Evolutionary conservation across 1,140 invertebrate species (phyloP), one percentile per base, ranked within the genome.

Genomic region (Drosophila prosaltans): DNA sequence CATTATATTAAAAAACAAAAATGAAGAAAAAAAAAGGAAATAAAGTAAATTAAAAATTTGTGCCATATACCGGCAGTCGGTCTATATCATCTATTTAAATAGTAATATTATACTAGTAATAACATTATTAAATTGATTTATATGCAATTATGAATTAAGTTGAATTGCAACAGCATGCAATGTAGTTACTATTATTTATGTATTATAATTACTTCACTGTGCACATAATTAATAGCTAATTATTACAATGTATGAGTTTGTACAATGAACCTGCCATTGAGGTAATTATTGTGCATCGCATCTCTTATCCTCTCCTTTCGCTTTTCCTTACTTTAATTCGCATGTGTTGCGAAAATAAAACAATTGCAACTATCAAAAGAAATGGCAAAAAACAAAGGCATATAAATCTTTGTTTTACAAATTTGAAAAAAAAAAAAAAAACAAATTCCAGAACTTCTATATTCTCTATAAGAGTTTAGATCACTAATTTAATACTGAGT

Each of bases 71-170:
- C 28, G 32, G 32, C 32, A 36, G 6, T 36, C 32, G 32, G 32
- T 6, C 32, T 36, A 36, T 36, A 36, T 36, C 32, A 36, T 36
- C 32, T 36, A 36, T 36, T 36, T 36, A 30, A 30, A 30, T 30
- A 30, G 28, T 30, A 2, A 30, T 4, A 7, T 36, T 36, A 36
- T 36, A 36, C 32, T 36, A 65, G 40, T 78, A 72, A 83, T 80
- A 89, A 83, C 89, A 80, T 78, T 63, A 83, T 88, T 75, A 75
- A 89, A 88, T 72, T 78, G 83, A 88, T 83, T 80, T 83, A 80
- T 69, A 86, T 86, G 82, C 75, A 83, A 89, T 89, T 83, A 89
- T 72, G 55, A 55, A 62, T 73, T 69, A 74, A 78, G 66, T 85
- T 66, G 39, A 54, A 58, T 28, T 69, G 59, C 40, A 39, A 26